Evolutionary conservation across 2,113 vertebrate genomes (phyloP).

Genomic region (Ceyx cyanopectus): DNA sequence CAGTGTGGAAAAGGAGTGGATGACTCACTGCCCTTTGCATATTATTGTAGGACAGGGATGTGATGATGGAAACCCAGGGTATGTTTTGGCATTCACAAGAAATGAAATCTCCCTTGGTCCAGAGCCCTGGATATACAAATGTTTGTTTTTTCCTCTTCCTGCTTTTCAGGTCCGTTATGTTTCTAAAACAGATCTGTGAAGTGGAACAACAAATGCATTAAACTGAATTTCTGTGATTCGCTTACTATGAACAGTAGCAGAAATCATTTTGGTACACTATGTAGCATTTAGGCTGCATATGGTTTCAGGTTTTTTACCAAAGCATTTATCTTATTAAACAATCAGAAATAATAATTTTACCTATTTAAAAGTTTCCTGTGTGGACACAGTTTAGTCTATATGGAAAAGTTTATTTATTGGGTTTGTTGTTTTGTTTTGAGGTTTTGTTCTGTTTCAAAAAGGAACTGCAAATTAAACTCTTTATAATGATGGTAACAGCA

Average conservation of each 20-base stretch:
- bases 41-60: not conserved
- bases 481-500: not conserved
- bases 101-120: not conserved
- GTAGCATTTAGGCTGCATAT: not conserved
- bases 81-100: not conserved
- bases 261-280: not conserved
- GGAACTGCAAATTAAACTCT: not conserved
- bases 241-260: not conserved
- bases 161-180: not conserved
- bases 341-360: not conserved
- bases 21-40: not conserved
- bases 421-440: too few species aligned
- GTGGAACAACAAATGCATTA: not conserved
- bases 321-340: not conserved
- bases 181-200: not conserved
- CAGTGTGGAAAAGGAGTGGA: not conserved
- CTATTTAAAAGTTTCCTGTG: not conserved
- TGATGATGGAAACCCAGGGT: not conserved
- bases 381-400: not conserved
- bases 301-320: not conserved
- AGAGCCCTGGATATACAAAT: not conserved
- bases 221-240: not conserved
- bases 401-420: not conserved
- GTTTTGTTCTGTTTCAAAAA: not conserved
- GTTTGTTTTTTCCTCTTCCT: not conserved